phyloP scores from a whole-genome alignment of 2,113 vertebrate species.

The Typhlomys cinereus region DNA sequence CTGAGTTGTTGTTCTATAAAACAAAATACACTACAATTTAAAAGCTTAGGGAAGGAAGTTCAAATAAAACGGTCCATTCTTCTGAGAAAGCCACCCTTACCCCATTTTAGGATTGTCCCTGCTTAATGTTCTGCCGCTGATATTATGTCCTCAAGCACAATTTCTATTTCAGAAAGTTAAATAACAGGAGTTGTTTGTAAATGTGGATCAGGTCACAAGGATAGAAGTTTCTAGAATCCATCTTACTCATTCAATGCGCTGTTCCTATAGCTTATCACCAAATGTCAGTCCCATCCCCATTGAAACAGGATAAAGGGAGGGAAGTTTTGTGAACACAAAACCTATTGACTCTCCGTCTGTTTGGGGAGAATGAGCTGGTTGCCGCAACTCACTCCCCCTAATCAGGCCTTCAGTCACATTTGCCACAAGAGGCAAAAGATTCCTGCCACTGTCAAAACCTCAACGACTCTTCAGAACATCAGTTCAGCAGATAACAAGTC shows the following conservation, averaged over 20 bases:
- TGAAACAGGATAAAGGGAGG: conserved; percentile 68
- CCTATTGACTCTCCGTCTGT: conserved; percentile 50
- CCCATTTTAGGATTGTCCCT: background rate
- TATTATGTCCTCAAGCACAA: conserved; percentile 19
- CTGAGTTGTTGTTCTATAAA: conserved; percentile 26
- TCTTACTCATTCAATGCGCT: background rate
- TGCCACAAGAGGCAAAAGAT: conserved; percentile 80
- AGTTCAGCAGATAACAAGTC: conserved; percentile 81
- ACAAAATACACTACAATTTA: background rate
- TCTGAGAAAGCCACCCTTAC: too few species aligned
- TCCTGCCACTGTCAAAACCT: conserved; percentile 78
- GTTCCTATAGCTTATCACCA: conserved; percentile 34
- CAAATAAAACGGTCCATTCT: conserved; percentile 35
- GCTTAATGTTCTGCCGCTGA: background rate
- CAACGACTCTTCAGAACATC: conserved; percentile 75
- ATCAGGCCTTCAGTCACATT: conserved; percentile 71
- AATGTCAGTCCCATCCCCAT: conserved; percentile 62
- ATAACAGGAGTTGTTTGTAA: conserved; percentile 60
- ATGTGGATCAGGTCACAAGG: conserved; percentile 49
- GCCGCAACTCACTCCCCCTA: conserved; percentile 74
- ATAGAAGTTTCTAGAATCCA: conserved; percentile 59
- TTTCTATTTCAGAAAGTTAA: conserved; percentile 68
- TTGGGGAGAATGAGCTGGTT: conserved; percentile 66
- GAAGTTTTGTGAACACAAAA: conserved; percentile 70
- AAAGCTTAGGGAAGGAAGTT: conserved; percentile 22